Percentiles rank a stretch among this genome's conserved stretches.
Evolutionary conservation across 2,797 vertebrate genomes (phyloP).

Genomic region (Moxostoma hubbsi): DNA sequence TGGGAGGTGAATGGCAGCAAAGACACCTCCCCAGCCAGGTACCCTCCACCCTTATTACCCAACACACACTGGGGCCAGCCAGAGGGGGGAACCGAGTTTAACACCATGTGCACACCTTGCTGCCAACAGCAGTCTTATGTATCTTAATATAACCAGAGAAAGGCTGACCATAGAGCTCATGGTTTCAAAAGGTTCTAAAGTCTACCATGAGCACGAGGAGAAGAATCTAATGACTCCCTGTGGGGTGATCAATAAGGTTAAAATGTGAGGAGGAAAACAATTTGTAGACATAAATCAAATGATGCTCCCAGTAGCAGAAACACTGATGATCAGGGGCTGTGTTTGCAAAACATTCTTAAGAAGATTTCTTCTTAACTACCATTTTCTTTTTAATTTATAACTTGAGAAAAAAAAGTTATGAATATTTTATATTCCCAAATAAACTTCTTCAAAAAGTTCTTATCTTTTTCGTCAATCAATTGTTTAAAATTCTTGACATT

Average conservation of each 20-base stretch:
- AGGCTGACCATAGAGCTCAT: slow-evolving; percentile 28
- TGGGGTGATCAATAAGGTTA: slow-evolving; percentile 14
- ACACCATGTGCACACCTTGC: slow-evolving; percentile 21
- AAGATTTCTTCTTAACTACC: no score
- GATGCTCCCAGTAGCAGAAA: slow-evolving; percentile 23
- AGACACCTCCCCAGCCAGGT: slow-evolving; percentile 47
- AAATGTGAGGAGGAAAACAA: slow-evolving; percentile 2
- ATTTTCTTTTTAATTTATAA: no score
- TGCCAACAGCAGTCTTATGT: slow-evolving; percentile 45
- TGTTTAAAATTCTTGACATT: no score
- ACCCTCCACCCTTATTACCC: slow-evolving; percentile 60
- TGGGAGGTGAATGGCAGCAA: slow-evolving; percentile 58
- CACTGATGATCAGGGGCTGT: not conserved
- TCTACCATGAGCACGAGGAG: slow-evolving; percentile 33
- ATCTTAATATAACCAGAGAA: slow-evolving; percentile 44
- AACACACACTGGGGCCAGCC: slow-evolving; percentile 52
- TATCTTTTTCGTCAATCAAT: no score
- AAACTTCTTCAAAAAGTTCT: no score
- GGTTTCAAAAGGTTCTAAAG: slow-evolving; percentile 43
- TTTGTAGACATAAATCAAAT: slow-evolving; percentile 26
- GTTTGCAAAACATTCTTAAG: no score
- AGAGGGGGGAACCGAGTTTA: slow-evolving; percentile 38
- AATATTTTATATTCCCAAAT: no score
- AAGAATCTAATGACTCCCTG: slow-evolving; percentile 1
- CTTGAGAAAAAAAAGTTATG: no score